These are phyloP conservation scores for Gobiocypris rarus DNA, from an alignment of 2,113 vertebrate species.

Conservation along the genomic window DNA sequence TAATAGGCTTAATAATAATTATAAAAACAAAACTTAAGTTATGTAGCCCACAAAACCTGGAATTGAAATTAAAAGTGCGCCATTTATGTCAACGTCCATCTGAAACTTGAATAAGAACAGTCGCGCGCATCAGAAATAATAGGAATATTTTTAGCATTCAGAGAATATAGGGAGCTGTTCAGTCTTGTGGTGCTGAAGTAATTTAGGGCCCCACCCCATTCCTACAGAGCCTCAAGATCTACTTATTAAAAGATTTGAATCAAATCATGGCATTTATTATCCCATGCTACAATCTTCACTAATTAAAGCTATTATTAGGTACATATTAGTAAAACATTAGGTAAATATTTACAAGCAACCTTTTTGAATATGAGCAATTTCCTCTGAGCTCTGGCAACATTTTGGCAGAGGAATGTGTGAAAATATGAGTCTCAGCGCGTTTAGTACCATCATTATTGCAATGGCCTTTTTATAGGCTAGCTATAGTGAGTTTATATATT, in stretches of 20 bases:
- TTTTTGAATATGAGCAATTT: neutral
- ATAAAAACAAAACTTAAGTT: neutral
- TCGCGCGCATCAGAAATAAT: neutral
- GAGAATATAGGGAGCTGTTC: constrained; percentile 29
- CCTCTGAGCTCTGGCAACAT: neutral
- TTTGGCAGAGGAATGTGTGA: no score
- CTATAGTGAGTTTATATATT: no score
- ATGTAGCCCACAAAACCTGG: neutral
- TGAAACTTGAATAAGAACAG: neutral
- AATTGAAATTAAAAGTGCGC: neutral
- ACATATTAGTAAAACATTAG: neutral
- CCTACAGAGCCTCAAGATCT: neutral
- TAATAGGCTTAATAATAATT: neutral
- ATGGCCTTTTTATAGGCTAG: neutral
- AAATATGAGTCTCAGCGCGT: neutral
- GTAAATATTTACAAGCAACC: neutral
- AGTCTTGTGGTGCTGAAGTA: constrained; percentile 18
- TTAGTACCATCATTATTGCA: neutral
- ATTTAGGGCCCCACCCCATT: neutral
- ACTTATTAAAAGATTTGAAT: neutral
- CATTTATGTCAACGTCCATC: no score
- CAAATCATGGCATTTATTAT: neutral
- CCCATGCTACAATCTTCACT: neutral
- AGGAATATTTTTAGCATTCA: neutral
- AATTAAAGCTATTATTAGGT: neutral